Evolutionary conservation across 2,888 invertebrate species (phyloP), one percentile per base, ranked within the genome.

Genomic region (Melanargia galathea): DNA sequence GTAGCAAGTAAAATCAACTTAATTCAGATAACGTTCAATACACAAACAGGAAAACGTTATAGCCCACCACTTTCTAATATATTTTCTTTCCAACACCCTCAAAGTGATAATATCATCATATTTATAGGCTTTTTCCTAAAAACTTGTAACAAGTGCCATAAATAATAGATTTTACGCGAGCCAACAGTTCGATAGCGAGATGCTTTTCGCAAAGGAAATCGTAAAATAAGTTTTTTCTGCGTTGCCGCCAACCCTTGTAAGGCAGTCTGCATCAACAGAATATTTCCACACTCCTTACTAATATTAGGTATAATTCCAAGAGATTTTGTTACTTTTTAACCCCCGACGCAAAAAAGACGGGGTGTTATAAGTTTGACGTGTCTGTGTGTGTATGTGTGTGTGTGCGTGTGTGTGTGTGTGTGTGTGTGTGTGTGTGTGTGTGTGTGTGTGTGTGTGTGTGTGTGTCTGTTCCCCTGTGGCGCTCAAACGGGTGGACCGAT

Each of bases 151-250:
- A 85, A 83, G 76, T 77, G 79, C 73, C 73, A 84, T 90, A 90
- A 90, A 90, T 89, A 87, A 87, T 75, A 80, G 72, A 84, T 89
- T 84, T 86, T 79, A 79, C 80, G 77, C 82, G 75, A 73, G 73
- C 73, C 75, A 86, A 80, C 81, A 80, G 80, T 84, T 84, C 85
- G 73, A 82, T 78, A 78, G 74, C 75, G 75, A 76, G 75, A 82
- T 80, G 78, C 75, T 80, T 79, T 77, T 76, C 74, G 68, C 69
- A 86, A 82, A 82, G 90, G 90, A 91, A 90, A 89, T 88, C 87
- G 87, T 90, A 87, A 89, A 88, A 87, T 84, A 90, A 87, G 82
- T 88, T 90, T 87, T 87, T 83, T 86, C 78, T 84, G 75, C 82
- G 78, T 76, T 76, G 79, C 71, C 83, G 82, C 80, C 81, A 76